These are phyloP conservation scores for Calameuta pallipes DNA, from an alignment of 2,888 invertebrate species.

Conservation along the genomic window DNA sequence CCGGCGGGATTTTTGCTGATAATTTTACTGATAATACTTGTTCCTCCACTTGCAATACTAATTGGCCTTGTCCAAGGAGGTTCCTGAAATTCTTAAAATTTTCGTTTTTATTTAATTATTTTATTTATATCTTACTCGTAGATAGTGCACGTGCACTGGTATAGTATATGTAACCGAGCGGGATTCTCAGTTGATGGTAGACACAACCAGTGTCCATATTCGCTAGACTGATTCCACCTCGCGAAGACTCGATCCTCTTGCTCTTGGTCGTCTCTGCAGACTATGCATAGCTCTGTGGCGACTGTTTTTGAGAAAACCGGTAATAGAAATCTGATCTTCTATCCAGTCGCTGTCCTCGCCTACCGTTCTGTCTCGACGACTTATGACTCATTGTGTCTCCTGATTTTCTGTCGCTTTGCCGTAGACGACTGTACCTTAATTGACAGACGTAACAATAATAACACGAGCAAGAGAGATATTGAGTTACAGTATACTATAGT, in stretches of 20 bases:
- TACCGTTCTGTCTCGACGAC: not conserved
- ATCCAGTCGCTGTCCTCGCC: not conserved
- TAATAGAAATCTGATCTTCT: conserved; percentile 46
- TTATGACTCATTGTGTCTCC: conserved; percentile 1
- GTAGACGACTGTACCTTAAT: not conserved
- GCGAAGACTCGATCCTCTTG: not conserved
- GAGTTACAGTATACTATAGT: not conserved
- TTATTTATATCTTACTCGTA: not conserved
- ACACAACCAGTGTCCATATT: not conserved
- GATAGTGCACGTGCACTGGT: not conserved
- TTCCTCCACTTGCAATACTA: not conserved
- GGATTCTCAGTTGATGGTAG: not conserved
- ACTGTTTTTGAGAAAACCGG: conserved; percentile 40
- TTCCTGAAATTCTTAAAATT: not conserved
- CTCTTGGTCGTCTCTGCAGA: not conserved
- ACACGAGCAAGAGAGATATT: not conserved
- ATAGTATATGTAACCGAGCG: not conserved
- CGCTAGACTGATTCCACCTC: not conserved
- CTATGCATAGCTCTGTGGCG: conserved; percentile 12
- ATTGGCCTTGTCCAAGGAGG: not conserved
- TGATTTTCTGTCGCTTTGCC: not conserved
- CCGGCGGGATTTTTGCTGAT: not conserved
- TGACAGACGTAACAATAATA: not conserved
- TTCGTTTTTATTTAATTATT: not conserved
- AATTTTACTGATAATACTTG: not conserved